These are phyloP conservation scores for Nyctibius bracteatus DNA, from an alignment of 2,113 vertebrate genomes.

Conservation along the genomic window DNA sequence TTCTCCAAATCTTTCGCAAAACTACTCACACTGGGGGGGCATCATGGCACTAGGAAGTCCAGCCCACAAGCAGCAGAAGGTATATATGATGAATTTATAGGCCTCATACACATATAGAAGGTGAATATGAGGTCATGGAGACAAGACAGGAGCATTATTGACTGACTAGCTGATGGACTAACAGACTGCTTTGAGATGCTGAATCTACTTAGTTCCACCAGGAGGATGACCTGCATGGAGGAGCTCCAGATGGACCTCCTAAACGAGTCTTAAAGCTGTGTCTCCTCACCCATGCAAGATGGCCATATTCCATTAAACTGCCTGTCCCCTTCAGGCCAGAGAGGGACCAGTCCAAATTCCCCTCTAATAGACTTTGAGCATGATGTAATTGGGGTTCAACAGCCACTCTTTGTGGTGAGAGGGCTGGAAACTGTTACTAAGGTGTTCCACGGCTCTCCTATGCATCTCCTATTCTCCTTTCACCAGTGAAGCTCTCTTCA, in stretches of 20 bases:
- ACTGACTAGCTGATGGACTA: not conserved
- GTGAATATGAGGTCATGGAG: not conserved
- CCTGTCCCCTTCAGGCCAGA: not conserved
- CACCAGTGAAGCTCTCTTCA: not conserved
- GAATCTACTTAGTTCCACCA: not conserved
- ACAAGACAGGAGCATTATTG: not conserved
- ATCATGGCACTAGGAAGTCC: not conserved
- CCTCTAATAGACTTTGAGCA: not conserved
- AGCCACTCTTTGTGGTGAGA: not conserved
- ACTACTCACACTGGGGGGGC: not conserved
- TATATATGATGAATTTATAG: not conserved
- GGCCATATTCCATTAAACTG: not conserved
- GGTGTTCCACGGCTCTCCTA: not conserved
- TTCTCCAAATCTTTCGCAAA: not conserved
- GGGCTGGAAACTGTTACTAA: not conserved
- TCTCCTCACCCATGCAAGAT: fast-evolving
- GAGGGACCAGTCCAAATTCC: not conserved
- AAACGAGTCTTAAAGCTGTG: not conserved
- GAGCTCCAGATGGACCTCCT: not conserved
- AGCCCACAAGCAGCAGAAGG: not conserved
- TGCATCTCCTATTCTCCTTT: not conserved
- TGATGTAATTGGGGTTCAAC: not conserved
- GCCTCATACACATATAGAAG: fast-evolving
- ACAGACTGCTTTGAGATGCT: not conserved
- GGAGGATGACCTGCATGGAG: not conserved